phyloP scores from a whole-genome alignment of 2,888 invertebrate species.

The Eilema sororculum region DNA sequence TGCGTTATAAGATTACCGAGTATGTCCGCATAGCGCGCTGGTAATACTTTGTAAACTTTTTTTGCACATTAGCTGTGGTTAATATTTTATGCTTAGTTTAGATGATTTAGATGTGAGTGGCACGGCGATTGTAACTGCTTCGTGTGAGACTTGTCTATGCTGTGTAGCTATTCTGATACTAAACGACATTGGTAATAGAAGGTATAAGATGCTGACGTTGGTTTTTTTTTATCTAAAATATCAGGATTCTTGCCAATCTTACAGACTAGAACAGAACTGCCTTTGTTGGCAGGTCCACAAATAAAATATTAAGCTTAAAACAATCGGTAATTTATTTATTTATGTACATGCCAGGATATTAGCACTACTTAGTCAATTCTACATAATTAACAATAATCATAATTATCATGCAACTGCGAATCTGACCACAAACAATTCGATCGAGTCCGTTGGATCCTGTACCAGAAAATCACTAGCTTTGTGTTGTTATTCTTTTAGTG shows the following conservation, averaged over 20 bases:
- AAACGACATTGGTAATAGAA: neutral
- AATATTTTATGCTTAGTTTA: neutral
- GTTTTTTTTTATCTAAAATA: too few relatives aligned
- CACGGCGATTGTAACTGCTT: neutral
- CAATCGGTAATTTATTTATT: neutral
- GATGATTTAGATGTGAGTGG: neutral
- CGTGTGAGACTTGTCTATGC: neutral
- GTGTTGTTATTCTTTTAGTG: neutral
- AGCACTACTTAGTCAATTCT: neutral
- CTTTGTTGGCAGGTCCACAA: neutral
- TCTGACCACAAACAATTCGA: neutral
- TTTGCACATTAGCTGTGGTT: neutral
- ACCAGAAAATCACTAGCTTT: neutral
- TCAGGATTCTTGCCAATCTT: too few relatives aligned
- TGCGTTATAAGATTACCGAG: neutral
- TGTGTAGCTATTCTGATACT: neutral
- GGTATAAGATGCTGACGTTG: too few relatives aligned
- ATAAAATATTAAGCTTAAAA: neutral
- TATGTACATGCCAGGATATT: neutral
- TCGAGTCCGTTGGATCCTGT: neutral
- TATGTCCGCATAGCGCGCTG: neutral
- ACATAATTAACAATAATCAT: neutral
- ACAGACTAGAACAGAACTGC: too few relatives aligned
- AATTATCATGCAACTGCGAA: neutral
- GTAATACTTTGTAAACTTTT: neutral